A percentile compares a stretch with the other conserved stretches of the same genome.
Conservation (phyloP, 2,888 invertebrate species). For the Biston betularia region DNA sequence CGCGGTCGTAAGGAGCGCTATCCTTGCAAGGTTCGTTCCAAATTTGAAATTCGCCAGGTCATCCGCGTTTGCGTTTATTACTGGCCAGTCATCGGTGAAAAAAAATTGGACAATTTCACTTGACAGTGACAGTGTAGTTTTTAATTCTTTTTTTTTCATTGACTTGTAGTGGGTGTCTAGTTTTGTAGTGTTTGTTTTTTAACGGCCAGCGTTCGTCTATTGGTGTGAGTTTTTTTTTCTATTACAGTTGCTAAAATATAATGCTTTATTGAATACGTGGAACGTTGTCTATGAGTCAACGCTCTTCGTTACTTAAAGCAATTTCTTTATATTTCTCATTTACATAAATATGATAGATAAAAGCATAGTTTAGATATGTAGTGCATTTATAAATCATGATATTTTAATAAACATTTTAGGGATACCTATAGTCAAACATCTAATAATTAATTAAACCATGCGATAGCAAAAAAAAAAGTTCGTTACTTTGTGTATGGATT, state of each 20-base stretch:
- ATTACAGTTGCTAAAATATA: slow-evolving; percentile 12
- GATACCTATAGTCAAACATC: no score
- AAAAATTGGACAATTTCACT: slow-evolving; percentile 61
- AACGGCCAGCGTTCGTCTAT: slow-evolving; percentile 29
- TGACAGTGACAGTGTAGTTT: slow-evolving; percentile 63
- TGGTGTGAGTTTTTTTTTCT: slow-evolving; percentile 47
- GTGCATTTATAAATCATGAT: no score
- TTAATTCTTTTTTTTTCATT: slow-evolving; percentile 43
- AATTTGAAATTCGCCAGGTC: slow-evolving; percentile 67
- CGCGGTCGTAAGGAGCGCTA: slow-evolving; percentile 68
- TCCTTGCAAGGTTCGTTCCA: slow-evolving; percentile 68
- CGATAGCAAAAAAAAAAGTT: no score
- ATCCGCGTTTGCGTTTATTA: slow-evolving; percentile 54
- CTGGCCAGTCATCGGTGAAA: slow-evolving; percentile 59
- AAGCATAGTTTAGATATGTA: no score
- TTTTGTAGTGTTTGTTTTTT: slow-evolving; percentile 48
- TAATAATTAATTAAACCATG: no score
- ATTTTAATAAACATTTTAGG: no score
- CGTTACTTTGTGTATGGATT: no score
- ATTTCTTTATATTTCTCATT: slow-evolving; percentile 2
- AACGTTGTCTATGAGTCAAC: slow-evolving; percentile 4
- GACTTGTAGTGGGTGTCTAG: slow-evolving; percentile 37
- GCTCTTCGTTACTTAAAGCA: neutral
- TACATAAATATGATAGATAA: no score
- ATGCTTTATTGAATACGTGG: slow-evolving; percentile 1